Evolutionary conservation across 2,888 invertebrate genomes (phyloP), one percentile per base, ranked within the genome.

Genomic region (Nowickia ferox): DNA sequence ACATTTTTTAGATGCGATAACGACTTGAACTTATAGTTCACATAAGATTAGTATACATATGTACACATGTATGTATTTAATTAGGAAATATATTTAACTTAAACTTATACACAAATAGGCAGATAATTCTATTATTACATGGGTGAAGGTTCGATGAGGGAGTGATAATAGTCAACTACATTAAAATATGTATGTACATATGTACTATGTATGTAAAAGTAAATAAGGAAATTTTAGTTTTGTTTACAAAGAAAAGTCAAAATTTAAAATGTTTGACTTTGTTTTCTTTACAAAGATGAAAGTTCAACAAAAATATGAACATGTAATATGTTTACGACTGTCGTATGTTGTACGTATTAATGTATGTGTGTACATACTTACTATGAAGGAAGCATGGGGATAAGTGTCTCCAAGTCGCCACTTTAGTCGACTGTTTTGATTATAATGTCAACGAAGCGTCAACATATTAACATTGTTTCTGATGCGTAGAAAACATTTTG

Each of bases 11-110:
- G 57, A 38, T 19, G 38, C 11, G 81, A 81, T 81, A 81, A 81
- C 81, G 74, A 69, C 51, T 75, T 81, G 81, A 81, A 75, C 81
- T 68, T 61, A 46, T 69, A 59, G 75, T 75, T 75, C 59, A 44
- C 53, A 17, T 13, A 30, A 42, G 81, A 80, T 65, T 65, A 65
- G 13, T 51, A 42, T 46, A 9, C 13, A 19, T 15, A 57, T 15
- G 22, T 57, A 38, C 15, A 38, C 30, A 15, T 13, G 22, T 59
- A n/a, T 53, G 11, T 42, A 22, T 61, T 30, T 30, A 30, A 30
- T 30, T 30, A 30, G 30, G 30, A 30, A 30, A 53, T 53, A 11
- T 11, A 30, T 30, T 22, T n/a, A 51, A 48, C 22, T 10, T 13
- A 17, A 22, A 38, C 17, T 40, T 22, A n/a, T 11, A 17, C 44